A percentile compares a stretch with the other conserved stretches of the same genome.
Evolutionary conservation across 2,113 vertebrate genomes (phyloP).

Genomic region (Spilogale gracilis): DNA sequence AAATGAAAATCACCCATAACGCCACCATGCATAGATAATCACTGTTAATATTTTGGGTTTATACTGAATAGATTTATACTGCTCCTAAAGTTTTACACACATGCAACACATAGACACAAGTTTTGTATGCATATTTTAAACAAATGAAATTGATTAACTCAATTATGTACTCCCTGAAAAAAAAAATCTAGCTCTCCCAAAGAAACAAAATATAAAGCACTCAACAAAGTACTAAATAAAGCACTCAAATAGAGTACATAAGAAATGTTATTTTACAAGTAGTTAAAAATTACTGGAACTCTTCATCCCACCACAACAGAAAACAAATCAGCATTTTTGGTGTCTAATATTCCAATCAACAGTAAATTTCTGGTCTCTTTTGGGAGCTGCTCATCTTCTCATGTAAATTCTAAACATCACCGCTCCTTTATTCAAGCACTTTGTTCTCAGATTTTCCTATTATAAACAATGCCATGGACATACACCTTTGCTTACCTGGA

Average conservation of each 20-base stretch:
- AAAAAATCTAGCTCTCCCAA: not conserved
- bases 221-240: not conserved
- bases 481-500: not conserved
- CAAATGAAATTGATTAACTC: slow-evolving; percentile 1
- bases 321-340: not conserved
- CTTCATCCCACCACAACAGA: not conserved
- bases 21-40: not conserved
- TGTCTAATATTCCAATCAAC: not conserved
- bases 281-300: not conserved
- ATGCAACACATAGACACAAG: not conserved
- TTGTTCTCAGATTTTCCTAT: not conserved
- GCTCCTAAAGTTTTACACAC: not conserved
- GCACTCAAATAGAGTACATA: not conserved
- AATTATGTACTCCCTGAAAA: not conserved
- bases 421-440: not conserved
- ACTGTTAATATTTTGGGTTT: not conserved
- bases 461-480: not conserved
- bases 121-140: slow-evolving; percentile 8
- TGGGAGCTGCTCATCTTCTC: not conserved
- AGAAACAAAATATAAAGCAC: not conserved
- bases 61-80: not conserved
- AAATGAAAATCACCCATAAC: slow-evolving; percentile 10
- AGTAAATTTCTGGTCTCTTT: not conserved
- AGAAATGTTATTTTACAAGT: not conserved
- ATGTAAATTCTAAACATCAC: not conserved